Evolutionary conservation across 1,140 invertebrate species (phyloP), one percentile per base, ranked within the genome.

Genomic region (Calliphora vicina): DNA sequence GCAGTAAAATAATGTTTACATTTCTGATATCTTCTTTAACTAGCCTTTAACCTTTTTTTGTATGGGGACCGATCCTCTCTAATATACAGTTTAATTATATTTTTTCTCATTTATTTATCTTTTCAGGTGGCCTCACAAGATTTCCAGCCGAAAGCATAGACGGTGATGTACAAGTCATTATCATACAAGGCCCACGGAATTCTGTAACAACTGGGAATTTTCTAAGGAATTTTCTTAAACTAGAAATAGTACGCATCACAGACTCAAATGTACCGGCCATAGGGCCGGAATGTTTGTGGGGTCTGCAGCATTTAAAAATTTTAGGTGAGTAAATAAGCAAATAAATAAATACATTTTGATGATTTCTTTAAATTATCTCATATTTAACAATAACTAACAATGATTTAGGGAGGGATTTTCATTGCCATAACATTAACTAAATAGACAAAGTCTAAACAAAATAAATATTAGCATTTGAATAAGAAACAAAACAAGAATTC

Each of bases 281-380:
- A 82, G 96, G 96, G 0, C 92, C 93, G 82, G 93, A 95, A 86
- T 95, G 95, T 12, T 96, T 97, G 88, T 96, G 94, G 93, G 95
- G 94, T 2, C 92, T 96, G 1, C 93, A 92, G 81, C 93, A 93
- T 82, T 91, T 96, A 35, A 92, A 92, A 84, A 89, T 94, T 35
- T 91, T 97, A 57, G 89, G 89, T 90, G 85, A 89, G 88, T 90
- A 86, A 84, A 17, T 76, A 67, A 76, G 6, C 2, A 35, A 10
- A 5, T 35, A 35, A 35, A 81, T 35, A 10, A 72, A 82, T 42
- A 35, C 27, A 17, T 8, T 35, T 35, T 2, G 4, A 2, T 35
- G 35, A 35, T 35, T 2, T 35, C 35, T 35, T 35, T 35, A 35
- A 35, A 35, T 35, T 35, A 35, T 35, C 35, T 5, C 35, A 5